These are phyloP conservation scores for Lycaon pictus DNA, from an alignment of 2,113 vertebrate species.

Conservation along the genomic window DNA sequence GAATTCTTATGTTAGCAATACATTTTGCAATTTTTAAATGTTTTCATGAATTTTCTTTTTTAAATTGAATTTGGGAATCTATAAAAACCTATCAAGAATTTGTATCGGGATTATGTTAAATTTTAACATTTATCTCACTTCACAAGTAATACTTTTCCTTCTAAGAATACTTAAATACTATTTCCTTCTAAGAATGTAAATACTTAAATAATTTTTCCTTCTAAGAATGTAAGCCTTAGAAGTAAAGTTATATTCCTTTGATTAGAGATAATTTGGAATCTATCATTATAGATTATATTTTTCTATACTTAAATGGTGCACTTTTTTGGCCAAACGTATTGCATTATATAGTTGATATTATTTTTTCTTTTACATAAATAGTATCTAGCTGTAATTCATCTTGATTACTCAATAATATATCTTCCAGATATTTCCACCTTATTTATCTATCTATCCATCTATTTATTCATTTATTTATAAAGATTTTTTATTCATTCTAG, in stretches of 20 bases:
- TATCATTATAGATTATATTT: not conserved
- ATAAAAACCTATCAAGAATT: not conserved
- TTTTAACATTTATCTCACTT: not conserved
- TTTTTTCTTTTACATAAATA: not conserved
- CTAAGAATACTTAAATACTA: not conserved
- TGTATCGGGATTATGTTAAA: not conserved
- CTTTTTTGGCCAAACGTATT: not conserved
- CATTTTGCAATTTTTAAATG: not conserved
- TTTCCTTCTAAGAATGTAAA: not conserved
- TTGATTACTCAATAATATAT: not conserved
- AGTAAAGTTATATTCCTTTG: not conserved
- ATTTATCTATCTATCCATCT: no score
- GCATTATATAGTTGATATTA: not conserved
- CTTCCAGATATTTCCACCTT: not conserved
- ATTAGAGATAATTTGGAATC: not conserved
- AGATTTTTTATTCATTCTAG: no score
- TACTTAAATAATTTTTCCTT: no score
- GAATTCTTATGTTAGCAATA: not conserved
- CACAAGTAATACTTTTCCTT: not conserved
- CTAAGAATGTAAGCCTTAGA: not conserved
- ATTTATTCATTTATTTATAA: no score
- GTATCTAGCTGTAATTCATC: not conserved
- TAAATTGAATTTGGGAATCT: not conserved
- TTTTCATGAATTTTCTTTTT: not conserved
- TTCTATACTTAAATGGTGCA: not conserved